Conservation (phyloP, 2,888 invertebrate species). For the Bembecia ichneumoniformis region DNA sequence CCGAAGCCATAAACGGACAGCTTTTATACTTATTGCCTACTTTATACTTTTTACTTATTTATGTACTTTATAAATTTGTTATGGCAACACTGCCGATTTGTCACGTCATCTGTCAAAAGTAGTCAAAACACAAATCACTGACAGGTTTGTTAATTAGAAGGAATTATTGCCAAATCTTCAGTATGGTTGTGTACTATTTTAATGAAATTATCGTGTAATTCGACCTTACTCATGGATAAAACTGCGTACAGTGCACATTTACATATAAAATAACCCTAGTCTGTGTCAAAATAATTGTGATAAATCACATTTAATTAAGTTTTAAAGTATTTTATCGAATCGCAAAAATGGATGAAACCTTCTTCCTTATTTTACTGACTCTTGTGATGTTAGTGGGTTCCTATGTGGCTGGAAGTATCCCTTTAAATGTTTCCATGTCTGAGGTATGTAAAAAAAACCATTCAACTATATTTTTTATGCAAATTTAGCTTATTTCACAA, state of each 20-base stretch:
- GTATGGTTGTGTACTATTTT: background rate
- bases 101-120: too few relatives aligned
- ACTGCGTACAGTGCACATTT: background rate
- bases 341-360: constrained; percentile 83
- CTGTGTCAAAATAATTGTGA: background rate
- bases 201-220: background rate
- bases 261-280: background rate
- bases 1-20: too few relatives aligned
- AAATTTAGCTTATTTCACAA: too few relatives aligned
- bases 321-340: constrained; percentile 7
- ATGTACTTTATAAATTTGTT: too few relatives aligned
- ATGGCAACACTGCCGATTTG: too few relatives aligned
- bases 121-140: too few relatives aligned
- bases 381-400: constrained; percentile 97
- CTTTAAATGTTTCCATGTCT: constrained; percentile 92
- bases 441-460: constrained; percentile 76
- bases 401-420: constrained; percentile 95
- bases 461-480: too few relatives aligned
- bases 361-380: constrained; percentile 85
- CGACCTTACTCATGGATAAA: background rate
- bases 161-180: background rate
- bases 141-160: too few relatives aligned
- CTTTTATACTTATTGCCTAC: too few relatives aligned
- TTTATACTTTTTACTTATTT: too few relatives aligned
- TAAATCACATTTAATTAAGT: background rate